Conservation (phyloP, 2,113 vertebrate species). For the Nansenia antarctica region DNA sequence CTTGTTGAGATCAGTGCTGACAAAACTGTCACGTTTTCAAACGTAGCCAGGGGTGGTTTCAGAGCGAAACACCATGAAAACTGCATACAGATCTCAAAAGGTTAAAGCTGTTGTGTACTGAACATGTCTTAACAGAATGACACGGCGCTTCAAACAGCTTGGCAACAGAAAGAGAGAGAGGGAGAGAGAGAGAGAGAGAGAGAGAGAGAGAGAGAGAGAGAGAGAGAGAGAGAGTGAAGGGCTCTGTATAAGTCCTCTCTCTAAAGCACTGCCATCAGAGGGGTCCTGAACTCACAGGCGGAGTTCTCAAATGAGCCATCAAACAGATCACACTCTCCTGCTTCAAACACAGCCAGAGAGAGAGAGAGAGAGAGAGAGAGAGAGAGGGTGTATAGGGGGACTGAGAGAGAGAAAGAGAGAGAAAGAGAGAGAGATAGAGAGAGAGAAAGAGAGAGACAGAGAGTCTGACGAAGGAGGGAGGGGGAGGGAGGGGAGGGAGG, state of each 20-base stretch:
- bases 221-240: too few species aligned
- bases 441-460: too few species aligned
- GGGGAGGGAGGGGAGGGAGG: not conserved
- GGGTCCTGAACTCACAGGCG: conserved; percentile 43
- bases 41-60: not conserved
- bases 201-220: too few species aligned
- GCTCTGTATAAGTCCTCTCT: conserved; percentile 28
- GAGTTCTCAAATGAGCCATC: conserved; percentile 61
- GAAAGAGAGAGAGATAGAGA: too few species aligned
- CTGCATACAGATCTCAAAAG: not conserved
- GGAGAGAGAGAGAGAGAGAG: too few species aligned
- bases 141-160: conserved; percentile 33
- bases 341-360: conserved; percentile 54
- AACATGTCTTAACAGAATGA: not conserved
- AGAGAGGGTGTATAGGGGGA: too few species aligned
- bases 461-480: conserved; percentile 12
- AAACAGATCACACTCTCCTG: conserved; percentile 47
- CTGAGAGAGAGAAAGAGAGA: too few species aligned
- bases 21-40: not conserved
- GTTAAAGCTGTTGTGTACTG: not conserved
- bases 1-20: too few species aligned
- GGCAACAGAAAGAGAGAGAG: conserved; percentile 20
- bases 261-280: conserved; percentile 17
- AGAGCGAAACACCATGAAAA: not conserved
- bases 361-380: too few species aligned